Evolutionary conservation across 2,888 invertebrate genomes (phyloP), one percentile per base, ranked within the genome.

Genomic region (Lydus trimaculatus): DNA sequence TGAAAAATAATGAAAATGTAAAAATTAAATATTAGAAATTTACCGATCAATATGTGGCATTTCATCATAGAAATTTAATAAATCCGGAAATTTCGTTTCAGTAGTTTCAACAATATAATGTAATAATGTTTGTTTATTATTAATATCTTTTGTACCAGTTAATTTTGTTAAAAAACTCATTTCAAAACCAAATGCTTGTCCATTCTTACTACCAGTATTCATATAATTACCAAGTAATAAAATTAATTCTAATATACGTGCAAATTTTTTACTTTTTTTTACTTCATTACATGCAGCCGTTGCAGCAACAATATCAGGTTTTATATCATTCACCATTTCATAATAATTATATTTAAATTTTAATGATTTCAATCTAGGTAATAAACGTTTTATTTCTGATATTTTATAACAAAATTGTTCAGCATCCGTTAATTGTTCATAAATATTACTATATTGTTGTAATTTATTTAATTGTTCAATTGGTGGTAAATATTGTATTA

Each of bases 231-330:
- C 99, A 25, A 98, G 87, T 13, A 98, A 85, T 0, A 99, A 87
- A 70, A 99, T 90, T 0, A 99, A 86, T 84, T 98, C 96, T 15
- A 99, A 85, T 62, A 99, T 92, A 83, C 91, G 92, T 0, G 94
- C 92, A 84, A 99, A 97, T 81, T 97, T 98, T 73, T 90, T 90
- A 79, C 97, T 97, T 31, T 90, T 90, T 77, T 92, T 94, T 2
- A 97, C 92, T 85, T 98, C 97, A 79, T 98, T 96, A 79, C 98
- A 98, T 0, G 98, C 98, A 0, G 96, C 96, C 1, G 97, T 97
- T 0, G 95, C 96, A 0, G 96, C 94, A 0, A 98, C 97, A 81
- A 99, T 95, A 81, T 96, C 96, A 71, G 96, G 96, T 86, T 96
- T 96, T 33, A 95, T 90, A 80, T 96, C 96, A 52, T 90, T 89